Conservation (phyloP, 2,888 invertebrate species). For the Aspidiotus rigidus region DNA sequence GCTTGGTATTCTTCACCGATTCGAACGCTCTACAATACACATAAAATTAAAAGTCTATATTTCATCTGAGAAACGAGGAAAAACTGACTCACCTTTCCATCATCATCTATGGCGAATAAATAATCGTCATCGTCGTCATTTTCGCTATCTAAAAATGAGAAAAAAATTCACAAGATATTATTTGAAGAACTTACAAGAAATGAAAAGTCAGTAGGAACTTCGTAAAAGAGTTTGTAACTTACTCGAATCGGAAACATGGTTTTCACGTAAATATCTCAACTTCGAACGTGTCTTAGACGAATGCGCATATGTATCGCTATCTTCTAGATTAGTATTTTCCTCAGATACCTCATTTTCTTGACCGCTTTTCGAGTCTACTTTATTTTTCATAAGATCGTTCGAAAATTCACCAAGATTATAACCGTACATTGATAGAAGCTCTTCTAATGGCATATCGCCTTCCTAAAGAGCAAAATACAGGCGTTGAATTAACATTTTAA, state of each 20-base stretch:
- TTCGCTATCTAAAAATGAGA: conserved; percentile 8
- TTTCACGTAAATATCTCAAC: conserved; percentile 24
- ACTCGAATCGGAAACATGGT: conserved; percentile 22
- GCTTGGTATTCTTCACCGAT: conserved; percentile 35
- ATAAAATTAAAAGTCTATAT: neutral
- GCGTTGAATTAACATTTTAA: neutral
- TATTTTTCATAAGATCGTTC: conserved; percentile 11
- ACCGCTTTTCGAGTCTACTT: conserved; percentile 6
- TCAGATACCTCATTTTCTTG: conserved; percentile 18
- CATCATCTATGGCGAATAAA: conserved; percentile 23
- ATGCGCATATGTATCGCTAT: conserved; percentile 19
- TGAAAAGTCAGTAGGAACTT: neutral
- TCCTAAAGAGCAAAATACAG: conserved; percentile 35
- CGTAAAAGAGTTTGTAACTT: neutral
- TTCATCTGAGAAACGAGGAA: no score
- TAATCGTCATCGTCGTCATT: conserved; percentile 32
- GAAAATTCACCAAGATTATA: conserved; percentile 43
- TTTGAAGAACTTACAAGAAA: neutral
- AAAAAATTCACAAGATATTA: neutral
- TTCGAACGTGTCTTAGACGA: conserved; percentile 25
- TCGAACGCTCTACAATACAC: conserved; percentile 33
- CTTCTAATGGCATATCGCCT: conserved; percentile 92
- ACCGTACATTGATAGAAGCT: conserved; percentile 81
- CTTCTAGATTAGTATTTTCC: conserved; percentile 21
- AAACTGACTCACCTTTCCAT: conserved; percentile 17